phyloP scores from a whole-genome alignment of 1,140 invertebrate genomes.

The Mactra quadrangularis region DNA sequence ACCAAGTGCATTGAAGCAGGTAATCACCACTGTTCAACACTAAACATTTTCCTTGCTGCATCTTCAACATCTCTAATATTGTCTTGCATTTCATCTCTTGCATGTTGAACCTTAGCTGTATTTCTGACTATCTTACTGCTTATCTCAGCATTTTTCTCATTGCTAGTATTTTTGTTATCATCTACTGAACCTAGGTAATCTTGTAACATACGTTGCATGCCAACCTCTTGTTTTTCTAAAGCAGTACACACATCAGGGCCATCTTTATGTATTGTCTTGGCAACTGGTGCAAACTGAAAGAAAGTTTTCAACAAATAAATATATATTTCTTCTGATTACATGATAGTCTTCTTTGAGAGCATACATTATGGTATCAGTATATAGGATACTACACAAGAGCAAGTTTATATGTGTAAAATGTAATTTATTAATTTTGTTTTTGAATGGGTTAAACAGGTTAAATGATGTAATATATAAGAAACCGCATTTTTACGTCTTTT shows the following conservation, averaged over 20 bases:
- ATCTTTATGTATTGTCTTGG: conserved; percentile 71
- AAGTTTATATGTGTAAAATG: no score
- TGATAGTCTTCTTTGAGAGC: background rate
- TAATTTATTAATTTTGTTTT: no score
- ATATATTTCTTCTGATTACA: no score
- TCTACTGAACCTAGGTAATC: conserved; percentile 53
- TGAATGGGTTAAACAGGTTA: no score
- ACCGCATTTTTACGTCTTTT: no score
- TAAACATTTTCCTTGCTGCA: conserved; percentile 56
- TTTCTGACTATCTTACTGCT: conserved; percentile 68
- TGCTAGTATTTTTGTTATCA: conserved; percentile 41
- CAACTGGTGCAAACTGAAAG: conserved; percentile 72
- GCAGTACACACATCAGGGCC: conserved; percentile 64
- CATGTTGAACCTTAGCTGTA: conserved; percentile 71
- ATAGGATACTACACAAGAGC: no score
- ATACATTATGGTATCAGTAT: no score
- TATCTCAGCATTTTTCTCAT: conserved; percentile 57
- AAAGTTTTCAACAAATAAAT: no score
- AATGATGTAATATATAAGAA: no score
- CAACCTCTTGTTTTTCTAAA: conserved; percentile 66
- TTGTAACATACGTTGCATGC: conserved; percentile 65
- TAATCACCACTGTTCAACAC: conserved; percentile 56
- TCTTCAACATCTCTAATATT: conserved; percentile 38
- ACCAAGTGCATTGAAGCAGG: no score
- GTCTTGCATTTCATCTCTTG: conserved; percentile 52